A percentile compares a stretch with the other conserved stretches of the same genome.
phyloP scores from a whole-genome alignment of 2,113 vertebrate species.

The Platichthys flesus region DNA sequence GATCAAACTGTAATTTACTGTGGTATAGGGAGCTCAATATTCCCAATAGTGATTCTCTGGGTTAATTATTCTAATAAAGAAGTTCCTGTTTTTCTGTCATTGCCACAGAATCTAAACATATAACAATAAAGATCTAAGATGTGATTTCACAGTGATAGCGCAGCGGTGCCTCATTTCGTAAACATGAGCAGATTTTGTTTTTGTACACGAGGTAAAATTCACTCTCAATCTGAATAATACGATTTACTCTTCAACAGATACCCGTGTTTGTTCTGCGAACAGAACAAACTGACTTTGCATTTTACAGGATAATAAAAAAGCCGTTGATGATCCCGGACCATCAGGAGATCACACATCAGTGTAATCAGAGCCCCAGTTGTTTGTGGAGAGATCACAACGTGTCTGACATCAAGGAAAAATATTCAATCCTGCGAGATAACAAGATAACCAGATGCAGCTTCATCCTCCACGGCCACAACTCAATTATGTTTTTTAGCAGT shows the following conservation, averaged over 20 bases:
- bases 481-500: constrained; percentile 41
- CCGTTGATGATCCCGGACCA: constrained; percentile 10
- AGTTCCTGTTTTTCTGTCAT: neutral
- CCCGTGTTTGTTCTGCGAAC: constrained; percentile 23
- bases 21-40: neutral
- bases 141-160: neutral
- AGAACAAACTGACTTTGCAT: constrained; percentile 22
- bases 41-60: constrained; percentile 13
- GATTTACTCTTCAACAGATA: constrained; percentile 30
- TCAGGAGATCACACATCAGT: neutral
- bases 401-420: constrained; percentile 24
- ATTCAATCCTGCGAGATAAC: constrained; percentile 22
- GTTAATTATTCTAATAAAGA: constrained; percentile 7
- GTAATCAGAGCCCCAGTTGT: constrained; percentile 2
- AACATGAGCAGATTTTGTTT: neutral
- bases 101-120: neutral
- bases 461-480: constrained; percentile 11
- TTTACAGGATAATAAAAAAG: neutral
- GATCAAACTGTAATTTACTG: constrained; percentile 14
- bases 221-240: constrained; percentile 12
- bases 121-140: constrained; percentile 9
- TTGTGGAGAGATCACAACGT: neutral
- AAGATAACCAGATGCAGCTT: constrained; percentile 18
- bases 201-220: constrained; percentile 24
- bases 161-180: neutral